phyloP scores from a whole-genome alignment of 1,140 invertebrate genomes.

The Probaryconus sp. region DNA sequence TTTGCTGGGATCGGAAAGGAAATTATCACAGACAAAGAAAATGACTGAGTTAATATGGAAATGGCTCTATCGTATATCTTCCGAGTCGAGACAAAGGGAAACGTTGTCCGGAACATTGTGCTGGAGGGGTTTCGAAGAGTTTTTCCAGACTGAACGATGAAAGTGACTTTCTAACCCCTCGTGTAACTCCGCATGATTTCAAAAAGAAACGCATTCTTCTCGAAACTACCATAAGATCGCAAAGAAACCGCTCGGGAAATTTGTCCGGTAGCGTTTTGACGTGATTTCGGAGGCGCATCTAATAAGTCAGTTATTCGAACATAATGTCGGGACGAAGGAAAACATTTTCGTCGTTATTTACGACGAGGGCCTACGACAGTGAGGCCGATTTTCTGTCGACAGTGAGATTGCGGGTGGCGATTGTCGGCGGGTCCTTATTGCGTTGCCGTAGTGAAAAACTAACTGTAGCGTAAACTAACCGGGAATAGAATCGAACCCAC shows the following conservation, averaged over 20 bases:
- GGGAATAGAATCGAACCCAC: conserved; percentile 4
- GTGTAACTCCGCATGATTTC: too few relatives aligned
- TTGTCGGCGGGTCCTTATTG: conserved; percentile 10
- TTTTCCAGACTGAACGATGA: too few relatives aligned
- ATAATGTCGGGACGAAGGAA: conserved; percentile 28
- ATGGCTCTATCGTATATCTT: conserved; percentile 40
- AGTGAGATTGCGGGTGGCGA: conserved; percentile 38
- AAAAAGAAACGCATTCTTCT: too few relatives aligned
- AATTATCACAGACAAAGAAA: conserved; percentile 30
- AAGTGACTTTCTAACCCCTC: too few relatives aligned
- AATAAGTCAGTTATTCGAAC: conserved; percentile 35
- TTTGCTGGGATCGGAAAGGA: conserved; percentile 27
- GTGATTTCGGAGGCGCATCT: conserved; percentile 44
- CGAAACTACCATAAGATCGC: too few relatives aligned
- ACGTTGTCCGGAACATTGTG: too few relatives aligned
- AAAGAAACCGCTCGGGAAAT: conserved; percentile 42
- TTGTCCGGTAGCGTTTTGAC: conserved; percentile 45
- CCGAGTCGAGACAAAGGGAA: neutral
- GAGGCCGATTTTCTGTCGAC: too few relatives aligned
- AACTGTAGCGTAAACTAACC: conserved; percentile 17
- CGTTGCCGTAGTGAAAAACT: conserved; percentile 31
- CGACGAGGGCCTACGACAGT: too few relatives aligned
- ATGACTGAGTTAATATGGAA: conserved; percentile 42
- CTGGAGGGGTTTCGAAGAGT: too few relatives aligned
- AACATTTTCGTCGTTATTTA: conserved; percentile 43